These are phyloP conservation scores for Bombyx huttoni DNA, from an alignment of 2,888 invertebrate genomes.

Conservation along the genomic window DNA sequence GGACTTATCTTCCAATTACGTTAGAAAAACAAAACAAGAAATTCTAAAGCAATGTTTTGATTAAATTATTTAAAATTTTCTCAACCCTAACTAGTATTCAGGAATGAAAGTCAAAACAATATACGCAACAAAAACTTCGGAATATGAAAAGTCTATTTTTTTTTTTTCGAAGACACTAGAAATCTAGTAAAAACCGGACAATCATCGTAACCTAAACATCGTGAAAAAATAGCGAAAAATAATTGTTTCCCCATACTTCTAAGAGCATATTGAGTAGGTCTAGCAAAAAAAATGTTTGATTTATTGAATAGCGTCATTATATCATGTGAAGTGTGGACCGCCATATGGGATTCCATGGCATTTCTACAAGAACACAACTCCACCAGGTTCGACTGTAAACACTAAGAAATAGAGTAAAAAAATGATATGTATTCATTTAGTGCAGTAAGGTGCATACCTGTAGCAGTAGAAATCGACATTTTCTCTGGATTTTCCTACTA, in stretches of 20 bases:
- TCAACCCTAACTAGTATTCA: not conserved
- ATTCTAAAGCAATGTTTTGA: too few relatives aligned
- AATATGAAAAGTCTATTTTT: slow-evolving; percentile 3
- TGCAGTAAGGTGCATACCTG: slow-evolving; percentile 45
- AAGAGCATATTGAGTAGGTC: slow-evolving; percentile 18
- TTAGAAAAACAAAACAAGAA: too few relatives aligned
- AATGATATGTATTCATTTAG: slow-evolving; percentile 20
- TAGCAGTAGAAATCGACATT: slow-evolving; percentile 68
- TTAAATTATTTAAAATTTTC: not conserved
- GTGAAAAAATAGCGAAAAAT: slow-evolving; percentile 22
- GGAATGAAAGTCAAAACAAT: not conserved
- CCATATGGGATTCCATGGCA: slow-evolving; percentile 72
- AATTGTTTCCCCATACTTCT: slow-evolving; percentile 12
- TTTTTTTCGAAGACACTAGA: slow-evolving; percentile 34
- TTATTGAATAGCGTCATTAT: slow-evolving; percentile 57
- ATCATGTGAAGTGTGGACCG: slow-evolving; percentile 71
- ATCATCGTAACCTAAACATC: slow-evolving; percentile 47
- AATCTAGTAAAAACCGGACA: slow-evolving; percentile 40
- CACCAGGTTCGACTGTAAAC: slow-evolving; percentile 49
- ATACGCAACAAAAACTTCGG: not conserved
- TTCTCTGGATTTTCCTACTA: slow-evolving; percentile 46
- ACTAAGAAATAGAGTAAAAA: slow-evolving; percentile 18
- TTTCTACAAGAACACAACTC: slow-evolving; percentile 64
- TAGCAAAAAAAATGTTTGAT: slow-evolving; percentile 27
- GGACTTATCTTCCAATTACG: too few relatives aligned